Evolutionary conservation across 2,797 vertebrate genomes (phyloP), one percentile per base, ranked within the genome.

Genomic region (Anguilla pacifica): DNA sequence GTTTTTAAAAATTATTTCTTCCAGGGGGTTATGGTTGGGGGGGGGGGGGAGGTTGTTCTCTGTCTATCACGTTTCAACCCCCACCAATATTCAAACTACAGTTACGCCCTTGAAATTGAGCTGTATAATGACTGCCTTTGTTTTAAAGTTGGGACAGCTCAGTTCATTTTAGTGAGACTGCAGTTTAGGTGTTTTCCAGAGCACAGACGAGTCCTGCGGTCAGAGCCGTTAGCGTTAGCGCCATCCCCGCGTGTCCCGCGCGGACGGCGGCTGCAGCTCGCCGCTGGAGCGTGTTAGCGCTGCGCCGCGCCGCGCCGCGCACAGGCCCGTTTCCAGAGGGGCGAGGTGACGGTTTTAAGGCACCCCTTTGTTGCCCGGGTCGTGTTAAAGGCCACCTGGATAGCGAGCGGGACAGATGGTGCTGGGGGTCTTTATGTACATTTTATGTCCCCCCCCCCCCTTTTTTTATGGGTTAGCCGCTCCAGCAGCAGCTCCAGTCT

Each of bases 321-420:
- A 13, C 53, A 64, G 61, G 17, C 61, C 49, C 15, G 13, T 61
- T 10, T 61, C 57, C 61, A 31, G 35, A 39, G 72, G 3, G 11
- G 31, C 11, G 28, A 35, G 35, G 28, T 81, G 19, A 49, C 43
- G 77, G 43, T 5, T 49, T 81, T 81, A 81, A 49, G 2, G 6
- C 9, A 1, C 17, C 43, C 9, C 43, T 49, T n/a, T 49, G 77
- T 51, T 81, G 6, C 35, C 49, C 22, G 35, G 39, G 43, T 7
- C 49, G 77, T 81, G 77, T 81, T 81, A 81, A 81, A 19, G 72
- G 77, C 77, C 77, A 49, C 49, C 77, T 81, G 77, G 49, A 51
- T 5, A 5, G 77, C 39, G 49, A 43, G 43, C 74, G 46, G 74
- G 39, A 22, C 77, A 81, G 77, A 46, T 81, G 77, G 77, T 22